Evolutionary conservation across 2,797 vertebrate genomes (phyloP), one percentile per base, ranked within the genome.

Genomic region (Adelosebastes latens): DNA sequence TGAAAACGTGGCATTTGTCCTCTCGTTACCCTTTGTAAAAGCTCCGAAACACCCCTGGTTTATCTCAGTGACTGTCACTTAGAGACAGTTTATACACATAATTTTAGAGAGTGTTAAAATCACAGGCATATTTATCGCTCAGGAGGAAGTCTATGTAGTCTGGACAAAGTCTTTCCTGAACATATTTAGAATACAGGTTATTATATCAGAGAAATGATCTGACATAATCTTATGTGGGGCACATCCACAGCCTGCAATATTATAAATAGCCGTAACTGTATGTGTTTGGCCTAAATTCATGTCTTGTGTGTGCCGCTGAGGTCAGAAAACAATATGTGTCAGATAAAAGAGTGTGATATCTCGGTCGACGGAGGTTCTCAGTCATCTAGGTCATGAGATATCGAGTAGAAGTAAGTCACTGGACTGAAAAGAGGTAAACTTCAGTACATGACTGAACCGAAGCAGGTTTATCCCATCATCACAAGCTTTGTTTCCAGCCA

Each of bases 81-180:
- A 42, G 65, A 74, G 72, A 82, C 73, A 60, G 83, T 87, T 82
- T 88, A 84, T 69, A 75, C 59, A 55, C 69, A 86, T 90, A 22
- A 90, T 82, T 89, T 82, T 72, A 75, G n/a, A 61, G n/a, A 70
- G 77, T 91, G 75, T 92, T 89, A 80, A 88, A 90, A 87, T 81
- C 63, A 73, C 24, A 36, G 89, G 52, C 81, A 89, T 85, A 87
- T 93, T 93, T 92, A 92, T 88, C 7, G 16, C 84, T 74, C 24
- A 55, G 83, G 80, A 89, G 88, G 93, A 94, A 88, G 83, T 63
- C 66, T 62, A 74, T 55, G 22, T 29, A 77, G 77, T 90, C 88
- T 91, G 90, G 88, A 93, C 69, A 89, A 86, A 90, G 77, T 94
- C 88, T 75, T 80, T 82, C 63, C 72, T 78, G 62, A 79, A 63